These are phyloP conservation scores for Neodon shergylaensis DNA, from an alignment of 2,113 vertebrate genomes.

Conservation along the genomic window DNA sequence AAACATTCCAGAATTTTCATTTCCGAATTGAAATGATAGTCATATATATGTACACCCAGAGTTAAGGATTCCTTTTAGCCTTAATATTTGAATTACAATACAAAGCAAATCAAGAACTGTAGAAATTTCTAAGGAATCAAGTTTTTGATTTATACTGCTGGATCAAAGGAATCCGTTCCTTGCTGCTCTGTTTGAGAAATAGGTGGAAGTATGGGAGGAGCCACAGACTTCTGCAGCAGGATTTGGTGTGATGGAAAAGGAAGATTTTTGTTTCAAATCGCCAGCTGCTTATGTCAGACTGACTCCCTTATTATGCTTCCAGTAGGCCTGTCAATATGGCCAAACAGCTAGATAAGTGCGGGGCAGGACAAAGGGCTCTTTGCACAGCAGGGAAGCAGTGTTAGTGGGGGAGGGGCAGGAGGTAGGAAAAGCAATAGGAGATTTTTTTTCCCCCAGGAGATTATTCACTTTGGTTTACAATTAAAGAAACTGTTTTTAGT, in stretches of 20 bases:
- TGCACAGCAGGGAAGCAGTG: constrained; percentile 78
- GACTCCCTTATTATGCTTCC: constrained; percentile 81
- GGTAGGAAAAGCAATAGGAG: constrained; percentile 68
- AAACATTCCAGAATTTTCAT: constrained; percentile 58
- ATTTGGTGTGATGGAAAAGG: constrained; percentile 73
- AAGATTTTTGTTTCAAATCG: constrained; percentile 82
- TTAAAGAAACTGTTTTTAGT: constrained; percentile 76
- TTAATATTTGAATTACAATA: constrained; percentile 17
- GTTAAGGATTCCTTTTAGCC: neutral
- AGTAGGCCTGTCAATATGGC: constrained; percentile 82
- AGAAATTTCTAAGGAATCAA: constrained; percentile 46
- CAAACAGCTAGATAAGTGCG: constrained; percentile 82
- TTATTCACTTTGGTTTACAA: constrained; percentile 74
- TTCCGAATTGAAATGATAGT: constrained; percentile 29
- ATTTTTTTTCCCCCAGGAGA: constrained; percentile 64
- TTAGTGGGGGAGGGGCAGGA: constrained; percentile 77
- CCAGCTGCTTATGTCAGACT: constrained; percentile 82
- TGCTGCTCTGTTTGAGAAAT: constrained; percentile 66
- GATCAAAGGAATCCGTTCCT: constrained; percentile 55
- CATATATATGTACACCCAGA: neutral
- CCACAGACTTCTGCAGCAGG: constrained; percentile 67
- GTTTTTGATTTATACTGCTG: constrained; percentile 61
- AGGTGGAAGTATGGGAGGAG: constrained; percentile 66
- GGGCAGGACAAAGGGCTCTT: constrained; percentile 83
- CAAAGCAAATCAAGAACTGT: neutral